Evolutionary conservation across 2,797 vertebrate species (phyloP).

Genomic region (Spinus olivaceus): DNA sequence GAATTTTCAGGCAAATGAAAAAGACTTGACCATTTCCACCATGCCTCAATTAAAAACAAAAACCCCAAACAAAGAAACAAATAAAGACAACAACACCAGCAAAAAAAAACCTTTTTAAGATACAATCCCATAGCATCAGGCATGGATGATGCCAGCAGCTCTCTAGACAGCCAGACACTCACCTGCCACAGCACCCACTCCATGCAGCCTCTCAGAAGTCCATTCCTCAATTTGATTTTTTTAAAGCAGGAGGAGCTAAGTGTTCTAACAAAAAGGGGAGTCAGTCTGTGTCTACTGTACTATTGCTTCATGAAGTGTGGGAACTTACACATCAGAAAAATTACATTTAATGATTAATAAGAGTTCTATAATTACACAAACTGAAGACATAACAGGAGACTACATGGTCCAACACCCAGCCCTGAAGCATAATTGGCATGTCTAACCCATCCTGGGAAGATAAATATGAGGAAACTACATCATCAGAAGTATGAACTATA

Average conservation of each 20-base stretch:
- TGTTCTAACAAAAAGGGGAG: neutral
- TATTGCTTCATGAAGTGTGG: neutral
- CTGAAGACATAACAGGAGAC: neutral
- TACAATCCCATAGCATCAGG: neutral
- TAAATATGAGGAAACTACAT: neutral
- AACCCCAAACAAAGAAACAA: rapidly evolving
- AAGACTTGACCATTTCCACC: neutral
- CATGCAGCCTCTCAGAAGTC: neutral
- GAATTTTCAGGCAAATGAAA: neutral
- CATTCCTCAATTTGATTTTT: neutral
- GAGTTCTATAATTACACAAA: neutral
- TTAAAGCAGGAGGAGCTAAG: neutral
- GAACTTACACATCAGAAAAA: neutral
- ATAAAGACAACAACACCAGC: neutral
- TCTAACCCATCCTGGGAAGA: neutral
- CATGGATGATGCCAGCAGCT: neutral
- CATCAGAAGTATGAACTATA: neutral
- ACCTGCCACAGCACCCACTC: neutral
- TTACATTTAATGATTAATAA: neutral
- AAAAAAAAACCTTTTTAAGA: neutral
- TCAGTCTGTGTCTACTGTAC: neutral
- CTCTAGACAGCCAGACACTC: neutral
- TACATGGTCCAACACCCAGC: neutral
- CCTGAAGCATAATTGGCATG: neutral
- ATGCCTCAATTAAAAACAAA: rapidly evolving